Percentiles rank a stretch among this genome's conserved stretches.
Evolutionary conservation across 2,113 vertebrate genomes (phyloP).

Genomic region (Engystomops pustulosus): DNA sequence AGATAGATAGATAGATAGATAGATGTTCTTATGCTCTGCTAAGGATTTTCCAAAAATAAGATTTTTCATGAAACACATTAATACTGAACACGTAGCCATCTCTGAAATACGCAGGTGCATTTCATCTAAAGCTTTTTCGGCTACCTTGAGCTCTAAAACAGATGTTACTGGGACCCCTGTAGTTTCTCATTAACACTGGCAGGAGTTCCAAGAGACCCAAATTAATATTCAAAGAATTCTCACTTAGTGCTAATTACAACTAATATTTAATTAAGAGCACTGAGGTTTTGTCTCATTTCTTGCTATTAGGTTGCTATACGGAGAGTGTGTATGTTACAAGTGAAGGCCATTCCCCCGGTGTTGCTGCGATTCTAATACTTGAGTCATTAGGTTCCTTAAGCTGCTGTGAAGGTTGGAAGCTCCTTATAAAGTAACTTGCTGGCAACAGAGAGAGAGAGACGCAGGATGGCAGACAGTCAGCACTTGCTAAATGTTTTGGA

Average conservation of each 20-base stretch:
- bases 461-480: slow-evolving; percentile 76
- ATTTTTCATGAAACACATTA: not conserved
- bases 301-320: slow-evolving; percentile 62
- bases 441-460: slow-evolving; percentile 69
- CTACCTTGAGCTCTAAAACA: slow-evolving; percentile 70
- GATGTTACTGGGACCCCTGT: slow-evolving; percentile 72
- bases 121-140: slow-evolving; percentile 24
- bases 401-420: slow-evolving; percentile 59
- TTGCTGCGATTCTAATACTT: slow-evolving; percentile 36
- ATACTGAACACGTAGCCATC: not conserved
- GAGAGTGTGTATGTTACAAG: slow-evolving; percentile 50
- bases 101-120: slow-evolving; percentile 47
- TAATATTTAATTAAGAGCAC: slow-evolving; percentile 81
- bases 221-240: slow-evolving; percentile 77
- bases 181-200: slow-evolving; percentile 78
- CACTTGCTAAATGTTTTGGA: slow-evolving; percentile 80
- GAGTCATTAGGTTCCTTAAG: slow-evolving; percentile 49
- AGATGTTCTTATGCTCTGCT: too few relatives aligned
- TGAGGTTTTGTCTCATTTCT: slow-evolving; percentile 67
- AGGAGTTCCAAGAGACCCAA: slow-evolving; percentile 71
- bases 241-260: slow-evolving; percentile 76
- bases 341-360: slow-evolving; percentile 45
- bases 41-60: too few relatives aligned
- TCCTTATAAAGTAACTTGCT: slow-evolving; percentile 65
- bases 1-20: too few relatives aligned